Evolutionary conservation across 2,888 invertebrate species (phyloP), one percentile per base, ranked within the genome.

Genomic region (Nematopogon swammerdamellus): DNA sequence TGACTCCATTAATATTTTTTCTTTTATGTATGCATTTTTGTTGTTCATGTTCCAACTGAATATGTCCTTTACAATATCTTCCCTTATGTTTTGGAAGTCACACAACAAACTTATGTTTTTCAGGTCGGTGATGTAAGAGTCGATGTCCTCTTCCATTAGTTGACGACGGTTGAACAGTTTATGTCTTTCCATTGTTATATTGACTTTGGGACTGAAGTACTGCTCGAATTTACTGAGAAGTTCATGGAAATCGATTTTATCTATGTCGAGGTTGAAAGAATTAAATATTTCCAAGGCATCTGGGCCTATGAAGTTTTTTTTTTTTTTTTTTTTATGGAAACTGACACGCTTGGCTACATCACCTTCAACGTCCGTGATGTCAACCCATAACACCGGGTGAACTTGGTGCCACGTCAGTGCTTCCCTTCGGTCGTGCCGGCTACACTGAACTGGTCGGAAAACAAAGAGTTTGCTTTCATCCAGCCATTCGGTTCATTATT

Each of bases 111-210:
- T 49, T 46, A 48, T 50, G 17, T 29, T 16, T 36, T n/a, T n/a
- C n/a, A n/a, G n/a, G n/a, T n/a, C n/a, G n/a, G n/a, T n/a, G n/a
- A n/a, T n/a, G n/a, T n/a, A n/a, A n/a, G n/a, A n/a, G n/a, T n/a
- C n/a, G n/a, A n/a, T n/a, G n/a, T n/a, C n/a, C n/a, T 53, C 50
- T 10, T 50, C 49, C 11, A 25, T 2, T 4, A 11, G 19, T 46
- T 55, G 53, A 16, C 43, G 20, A 18, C 51, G 16, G 11, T 51
- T 54, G 19, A 55, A 54, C 4, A 55, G 46, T 36, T 53, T 51
- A 19, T 55, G 52, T n/a, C 55, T 20, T 49, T 53, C 50, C 48
- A 55, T 51, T 14, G 55, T 53, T 2, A 49, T 44, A 43, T 53
- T 55, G 1, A 52, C 48, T 49, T 50, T 36, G 10, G 54, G 54